Evolutionary conservation across 2,888 invertebrate species (phyloP).

Genomic region (Zele albiditarsus): DNA sequence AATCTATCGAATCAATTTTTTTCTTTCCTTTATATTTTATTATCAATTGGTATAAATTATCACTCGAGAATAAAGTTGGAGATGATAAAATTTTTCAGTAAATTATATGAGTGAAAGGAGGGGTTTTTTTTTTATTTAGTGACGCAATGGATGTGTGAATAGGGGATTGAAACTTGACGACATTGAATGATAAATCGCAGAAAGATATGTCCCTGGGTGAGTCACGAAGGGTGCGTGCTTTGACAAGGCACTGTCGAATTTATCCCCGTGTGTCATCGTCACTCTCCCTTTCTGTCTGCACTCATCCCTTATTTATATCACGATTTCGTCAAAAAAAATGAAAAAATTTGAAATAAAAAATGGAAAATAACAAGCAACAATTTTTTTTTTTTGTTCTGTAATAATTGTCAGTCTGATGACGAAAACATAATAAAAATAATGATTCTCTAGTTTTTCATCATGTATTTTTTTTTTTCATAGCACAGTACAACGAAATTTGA

Average conservation of each 20-base stretch:
- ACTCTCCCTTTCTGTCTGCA: conserved; percentile 7
- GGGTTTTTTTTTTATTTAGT: neutral
- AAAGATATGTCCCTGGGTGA: neutral
- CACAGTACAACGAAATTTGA: no score
- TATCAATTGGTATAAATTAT: conserved; percentile 12
- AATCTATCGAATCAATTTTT: conserved; percentile 21
- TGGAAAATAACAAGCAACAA: neutral
- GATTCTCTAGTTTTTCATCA: neutral
- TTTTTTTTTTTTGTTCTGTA: conserved; percentile 2
- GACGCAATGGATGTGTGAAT: neutral
- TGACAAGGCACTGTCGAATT: conserved; percentile 17
- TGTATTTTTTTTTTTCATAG: neutral
- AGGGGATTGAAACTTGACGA: neutral
- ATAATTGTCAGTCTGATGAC: conserved; percentile 12
- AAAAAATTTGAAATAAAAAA: neutral
- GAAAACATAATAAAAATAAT: neutral
- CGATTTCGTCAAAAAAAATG: conserved; percentile 4
- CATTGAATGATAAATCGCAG: conserved; percentile 2
- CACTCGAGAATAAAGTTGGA: neutral
- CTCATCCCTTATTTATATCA: conserved; percentile 27
- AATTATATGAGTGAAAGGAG: neutral
- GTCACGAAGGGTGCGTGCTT: neutral
- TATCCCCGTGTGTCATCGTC: conserved; percentile 2
- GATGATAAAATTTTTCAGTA: neutral
- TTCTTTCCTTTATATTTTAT: neutral